A percentile compares a stretch with the other conserved stretches of the same genome.
These are phyloP conservation scores for Acanthurus lineatus DNA, from an alignment of 2,797 vertebrate genomes.

Conservation along the genomic window DNA sequence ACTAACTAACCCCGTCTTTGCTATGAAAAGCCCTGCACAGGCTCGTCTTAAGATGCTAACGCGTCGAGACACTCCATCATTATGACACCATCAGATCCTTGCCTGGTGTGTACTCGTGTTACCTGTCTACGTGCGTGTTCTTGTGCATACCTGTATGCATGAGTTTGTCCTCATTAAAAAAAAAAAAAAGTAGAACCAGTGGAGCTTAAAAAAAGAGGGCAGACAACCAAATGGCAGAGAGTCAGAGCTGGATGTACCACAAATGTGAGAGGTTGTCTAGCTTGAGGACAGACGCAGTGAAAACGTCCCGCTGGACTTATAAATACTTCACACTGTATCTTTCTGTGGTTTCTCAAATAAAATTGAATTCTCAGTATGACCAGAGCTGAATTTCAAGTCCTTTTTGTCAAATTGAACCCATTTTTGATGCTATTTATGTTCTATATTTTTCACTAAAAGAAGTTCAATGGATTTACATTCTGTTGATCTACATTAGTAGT, in stretches of 20 bases:
- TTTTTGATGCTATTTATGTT: background rate
- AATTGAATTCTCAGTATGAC: background rate
- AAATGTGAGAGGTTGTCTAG: slow-evolving; percentile 43
- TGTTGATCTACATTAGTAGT: background rate
- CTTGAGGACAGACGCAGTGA: slow-evolving; percentile 34
- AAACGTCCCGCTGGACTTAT: slow-evolving; percentile 40
- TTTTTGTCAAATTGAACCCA: background rate
- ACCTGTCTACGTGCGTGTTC: slow-evolving; percentile 8
- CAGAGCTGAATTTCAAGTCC: background rate
- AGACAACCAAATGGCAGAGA: slow-evolving; percentile 9
- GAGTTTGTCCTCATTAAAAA: slow-evolving; percentile 34
- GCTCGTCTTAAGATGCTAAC: slow-evolving; percentile 39
- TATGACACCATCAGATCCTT: slow-evolving; percentile 30
- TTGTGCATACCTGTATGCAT: background rate
- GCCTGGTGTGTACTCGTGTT: slow-evolving; percentile 9
- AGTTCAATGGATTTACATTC: background rate
- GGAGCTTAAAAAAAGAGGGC: slow-evolving; percentile 41
- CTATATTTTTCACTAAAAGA: background rate
- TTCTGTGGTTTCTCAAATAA: background rate
- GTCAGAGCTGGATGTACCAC: slow-evolving; percentile 13
- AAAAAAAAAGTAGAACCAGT: slow-evolving; percentile 36
- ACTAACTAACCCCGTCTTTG: slow-evolving; percentile 39
- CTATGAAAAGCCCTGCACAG: slow-evolving; percentile 38
- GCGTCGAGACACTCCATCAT: slow-evolving; percentile 31
- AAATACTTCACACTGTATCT: slow-evolving; percentile 31